Base-by-base conservation (phyloP, 2,888 invertebrate species). In the Meliscaeva auricollis region DNA sequence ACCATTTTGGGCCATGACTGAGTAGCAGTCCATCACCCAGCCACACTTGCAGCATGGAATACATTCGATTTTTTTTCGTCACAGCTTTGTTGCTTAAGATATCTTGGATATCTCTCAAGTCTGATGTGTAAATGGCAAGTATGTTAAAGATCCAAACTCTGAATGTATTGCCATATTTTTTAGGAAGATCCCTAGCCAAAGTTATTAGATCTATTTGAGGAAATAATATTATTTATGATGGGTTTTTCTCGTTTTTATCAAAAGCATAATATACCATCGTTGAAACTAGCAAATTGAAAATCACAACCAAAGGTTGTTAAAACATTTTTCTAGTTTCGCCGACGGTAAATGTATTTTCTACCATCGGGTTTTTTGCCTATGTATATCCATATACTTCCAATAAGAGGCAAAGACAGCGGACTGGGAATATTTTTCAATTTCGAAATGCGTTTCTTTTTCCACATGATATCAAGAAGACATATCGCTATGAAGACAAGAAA, bases 1-100 rank as follows among this genome's bases (percentile, higher is more conserved):
- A 93, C 96, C 96, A 96, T 92, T 93, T 94, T 0, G 58, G 35
- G 3, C 87, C 87, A 22, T 58, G 62, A n/a, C 87, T 87, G 7
- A 87, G 20, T 0, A 87, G 70, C 35, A 87, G 41, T 26, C 87
- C 87, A 15, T 82, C 75, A 3, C 88, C 88, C 20, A 88, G 20
- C 87, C 88, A 88, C 6, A 78, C 13, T 2, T 87, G 69, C 7
- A 89, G 58, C 70, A 88, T 64, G 8, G 88, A 87, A 58, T 89
- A 88, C 44, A 89, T 74, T 73, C 82, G 81, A 44, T 87, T 88
- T 32, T 89, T 89, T 8, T 83, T 73, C 1, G 78, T 80, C 1
- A 75, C 54, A 48, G 70, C 68, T 38, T 76, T 83, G 44, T 76
- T 87, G 44, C 62, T 78, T 0, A 87, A 54, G 4, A 87, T 44